A percentile compares a stretch with the other conserved stretches of the same genome.
Conservation (phyloP, 2,797 vertebrate species). For the Setipinna tenuifilis region DNA sequence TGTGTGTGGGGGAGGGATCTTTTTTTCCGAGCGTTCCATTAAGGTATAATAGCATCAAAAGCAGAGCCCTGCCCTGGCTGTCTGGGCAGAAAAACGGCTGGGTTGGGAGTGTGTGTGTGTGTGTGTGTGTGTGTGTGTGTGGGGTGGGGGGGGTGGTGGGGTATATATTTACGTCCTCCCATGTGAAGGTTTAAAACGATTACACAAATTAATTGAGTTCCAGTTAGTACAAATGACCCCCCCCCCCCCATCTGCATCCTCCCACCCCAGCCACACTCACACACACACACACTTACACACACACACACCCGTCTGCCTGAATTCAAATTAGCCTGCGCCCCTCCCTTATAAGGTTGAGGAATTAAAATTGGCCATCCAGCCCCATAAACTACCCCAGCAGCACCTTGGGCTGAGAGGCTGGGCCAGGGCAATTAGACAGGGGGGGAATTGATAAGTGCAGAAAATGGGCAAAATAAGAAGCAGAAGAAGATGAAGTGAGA, state of each 20-base stretch:
- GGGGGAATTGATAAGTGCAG: slow-evolving; percentile 48
- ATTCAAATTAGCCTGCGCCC: slow-evolving; percentile 24
- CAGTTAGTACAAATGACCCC: slow-evolving; percentile 73
- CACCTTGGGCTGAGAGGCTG: slow-evolving; percentile 73
- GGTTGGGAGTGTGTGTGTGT: not conserved
- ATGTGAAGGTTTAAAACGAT: slow-evolving; percentile 64
- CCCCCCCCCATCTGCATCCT: slow-evolving; percentile 23
- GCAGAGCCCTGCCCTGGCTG: not conserved
- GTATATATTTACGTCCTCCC: slow-evolving; percentile 55
- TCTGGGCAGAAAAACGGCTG: not conserved
- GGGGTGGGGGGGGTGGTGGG: too few relatives aligned
- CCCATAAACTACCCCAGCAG: slow-evolving; percentile 63
- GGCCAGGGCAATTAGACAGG: slow-evolving; percentile 68
- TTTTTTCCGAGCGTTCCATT: not conserved
- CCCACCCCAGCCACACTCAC: slow-evolving; percentile 31
- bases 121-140: too few relatives aligned
- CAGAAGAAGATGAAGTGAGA: not conserved
- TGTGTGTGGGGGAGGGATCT: not conserved
- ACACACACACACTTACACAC: too few relatives aligned
- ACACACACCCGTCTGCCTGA: too few relatives aligned
- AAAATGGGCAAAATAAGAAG: not conserved
- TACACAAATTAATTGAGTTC: slow-evolving; percentile 77
- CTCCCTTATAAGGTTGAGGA: slow-evolving; percentile 48
- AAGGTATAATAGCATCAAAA: not conserved
- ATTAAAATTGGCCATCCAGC: slow-evolving; percentile 63